phyloP scores from a whole-genome alignment of 2,113 vertebrate species.

The Rhizomys pruinosus region DNA sequence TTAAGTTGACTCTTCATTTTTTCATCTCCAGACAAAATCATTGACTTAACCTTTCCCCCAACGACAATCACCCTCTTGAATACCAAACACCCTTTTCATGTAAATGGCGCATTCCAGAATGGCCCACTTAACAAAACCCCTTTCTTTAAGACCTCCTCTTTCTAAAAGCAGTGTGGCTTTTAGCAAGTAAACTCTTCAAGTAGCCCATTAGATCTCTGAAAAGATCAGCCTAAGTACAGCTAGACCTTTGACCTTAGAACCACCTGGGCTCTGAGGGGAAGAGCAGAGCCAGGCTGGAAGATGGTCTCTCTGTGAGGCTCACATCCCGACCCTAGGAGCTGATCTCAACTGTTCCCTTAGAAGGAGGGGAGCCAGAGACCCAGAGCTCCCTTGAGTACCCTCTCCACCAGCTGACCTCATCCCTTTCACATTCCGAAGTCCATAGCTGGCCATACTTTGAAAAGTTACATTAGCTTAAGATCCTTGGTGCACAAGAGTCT shows the following conservation, averaged over 20 bases:
- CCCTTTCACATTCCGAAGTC: not conserved
- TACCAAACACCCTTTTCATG: constrained; percentile 61
- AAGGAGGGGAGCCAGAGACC: not conserved
- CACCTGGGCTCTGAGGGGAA: constrained; percentile 35
- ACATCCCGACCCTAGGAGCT: accelerated
- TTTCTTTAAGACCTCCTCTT: constrained; percentile 58
- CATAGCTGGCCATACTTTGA: not conserved
- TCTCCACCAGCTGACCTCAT: not conserved
- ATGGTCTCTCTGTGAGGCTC: not conserved
- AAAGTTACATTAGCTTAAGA: not conserved
- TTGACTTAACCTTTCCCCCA: constrained; percentile 73
- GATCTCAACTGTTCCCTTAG: not conserved
- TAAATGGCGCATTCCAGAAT: constrained; percentile 60
- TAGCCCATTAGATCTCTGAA: constrained; percentile 62
- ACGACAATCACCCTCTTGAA: constrained; percentile 66
- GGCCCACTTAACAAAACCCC: constrained; percentile 51
- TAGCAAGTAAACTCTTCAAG: constrained; percentile 55
- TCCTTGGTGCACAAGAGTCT: constrained; percentile 13
- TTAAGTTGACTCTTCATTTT: constrained; percentile 60
- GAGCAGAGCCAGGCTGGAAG: not conserved
- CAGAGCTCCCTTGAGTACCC: not conserved
- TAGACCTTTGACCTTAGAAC: constrained; percentile 68
- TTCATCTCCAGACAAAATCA: constrained; percentile 72
- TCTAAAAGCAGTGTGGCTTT: constrained; percentile 50
- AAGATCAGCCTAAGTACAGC: constrained; percentile 46